Evolutionary conservation across 2,797 vertebrate genomes (phyloP).

Genomic region (Botia kubotai): DNA sequence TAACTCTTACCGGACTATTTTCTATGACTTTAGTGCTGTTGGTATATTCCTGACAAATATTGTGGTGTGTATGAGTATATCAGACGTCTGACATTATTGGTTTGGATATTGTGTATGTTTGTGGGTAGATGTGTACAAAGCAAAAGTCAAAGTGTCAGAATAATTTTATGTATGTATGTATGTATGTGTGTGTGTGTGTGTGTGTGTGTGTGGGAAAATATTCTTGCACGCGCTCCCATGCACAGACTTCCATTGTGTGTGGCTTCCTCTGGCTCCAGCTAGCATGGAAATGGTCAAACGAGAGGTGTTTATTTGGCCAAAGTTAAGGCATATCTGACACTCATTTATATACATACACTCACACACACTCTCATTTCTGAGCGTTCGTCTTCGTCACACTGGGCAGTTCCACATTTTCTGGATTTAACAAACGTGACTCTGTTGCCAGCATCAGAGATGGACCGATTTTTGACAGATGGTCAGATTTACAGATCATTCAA

Average conservation of each 20-base stretch:
- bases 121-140: conserved; percentile 3
- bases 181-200: conserved; percentile 46
- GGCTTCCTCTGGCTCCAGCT: conserved; percentile 71
- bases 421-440: conserved; percentile 6
- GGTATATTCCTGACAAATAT: background rate
- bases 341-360: conserved; percentile 56
- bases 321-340: conserved; percentile 53
- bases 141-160: conserved; percentile 31
- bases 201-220: conserved; percentile 72
- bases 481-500: background rate
- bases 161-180: conserved; percentile 7
- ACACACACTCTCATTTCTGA: conserved; percentile 21
- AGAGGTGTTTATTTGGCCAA: conserved; percentile 62
- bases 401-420: background rate
- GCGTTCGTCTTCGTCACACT: conserved; percentile 15
- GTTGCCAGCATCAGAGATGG: background rate
- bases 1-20: conserved; percentile 23
- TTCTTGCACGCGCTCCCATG: conserved; percentile 81
- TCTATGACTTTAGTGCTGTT: background rate
- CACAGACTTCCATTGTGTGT: conserved; percentile 79
- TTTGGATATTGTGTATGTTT: conserved; percentile 10
- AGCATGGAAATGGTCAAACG: conserved; percentile 57
- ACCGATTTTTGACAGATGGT: background rate
- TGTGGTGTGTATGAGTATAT: background rate
- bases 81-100: background rate